Base-by-base conservation (phyloP, 1,140 invertebrate species). In the Leptonema lineaticorne region DNA sequence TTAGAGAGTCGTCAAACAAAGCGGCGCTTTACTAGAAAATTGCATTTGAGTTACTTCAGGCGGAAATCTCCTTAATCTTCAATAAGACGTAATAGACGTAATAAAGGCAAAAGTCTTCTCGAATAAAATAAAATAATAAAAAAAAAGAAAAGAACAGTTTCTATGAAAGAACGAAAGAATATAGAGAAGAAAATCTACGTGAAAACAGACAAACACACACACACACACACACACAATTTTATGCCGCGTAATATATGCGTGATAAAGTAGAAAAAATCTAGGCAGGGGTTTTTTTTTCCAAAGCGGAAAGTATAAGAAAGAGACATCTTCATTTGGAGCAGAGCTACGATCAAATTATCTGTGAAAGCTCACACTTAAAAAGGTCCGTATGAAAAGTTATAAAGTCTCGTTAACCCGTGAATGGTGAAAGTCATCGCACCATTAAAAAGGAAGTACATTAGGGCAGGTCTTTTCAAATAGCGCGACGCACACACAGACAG, bases 341-440 rank as follows among this genome's bases (percentile, higher is more conserved):
- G 16, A 14, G 11, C 37, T 14, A 41, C 37, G 37, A 16, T 20
- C 16, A 48, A 48, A 48, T 48, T 48, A 48, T 48, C 46, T 20
- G 46, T 20, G 46, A 48, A 48, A 48, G 20, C 46, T 48, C 46
- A 20, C 46, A 48, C 46, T 18, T 22, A 48, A 48, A 48, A 60
- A 26, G 26, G 20, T 27, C n/a, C 30, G 58, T 33, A 33, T 60
- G 58, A 60, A 63, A 63, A 63, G 60, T 63, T 63, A 63, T 63
- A 63, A 63, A 63, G 60, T 46, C 60, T 48, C 60, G 60, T 63
- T 63, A 63, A 29, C 27, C 58, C 8, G 37, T 26, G 60, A 46
- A 62, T 62, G 28, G 58, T 62, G 58, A 63, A 63, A 63, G 60
- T 63, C 60, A 63, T 63, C 60, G 18, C 22, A 2, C 60, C 30